Evolutionary conservation across 2,113 vertebrate species (phyloP), one percentile per base, ranked within the genome.

Genomic region (Serinus canaria): DNA sequence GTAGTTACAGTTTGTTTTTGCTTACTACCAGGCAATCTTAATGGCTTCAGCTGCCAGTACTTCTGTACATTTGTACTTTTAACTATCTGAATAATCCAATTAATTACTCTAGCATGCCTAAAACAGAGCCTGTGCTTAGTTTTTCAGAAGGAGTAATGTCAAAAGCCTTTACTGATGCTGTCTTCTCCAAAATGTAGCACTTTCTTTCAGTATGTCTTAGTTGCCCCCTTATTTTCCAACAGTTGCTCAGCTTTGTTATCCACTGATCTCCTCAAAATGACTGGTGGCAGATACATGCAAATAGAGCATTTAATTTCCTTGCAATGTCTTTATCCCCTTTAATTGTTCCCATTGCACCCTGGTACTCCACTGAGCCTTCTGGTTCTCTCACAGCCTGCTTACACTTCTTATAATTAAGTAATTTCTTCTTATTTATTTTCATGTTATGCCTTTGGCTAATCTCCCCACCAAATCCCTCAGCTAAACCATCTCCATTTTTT

Each of bases 371-470:
- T 47, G 87, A 95, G 94, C 75, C 82, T 95, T 95, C 67, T 69
- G 68, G 58, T 83, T 93, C 70, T 96, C 93, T 91, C 79, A 70
- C 75, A 95, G 76, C 23, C 85, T 90, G 87, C 90, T 97, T 93
- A 90, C 9, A 6, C 63, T 60, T 94, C 72, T 86, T 74, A 93
- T 95, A 97, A 95, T 95, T 97, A 95, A 95, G 75, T 67, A 90
- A 95, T 87, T 95, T 77, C 77, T 94, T 95, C 94, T 93, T 97
- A 96, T 97, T 97, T 97, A 94, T 95, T 96, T 94, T 94, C 78
- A 22, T 83, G 78, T 90, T 95, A 91, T 52, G 93, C 90, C 93
- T 95, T 96, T 95, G 95, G 94, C 93, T 96, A 94, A 92, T 96
- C 93, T 91, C 50, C 25, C 39, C 79, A 63, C 72, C 56, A 95